Evolutionary conservation across 2,797 vertebrate species (phyloP).

Genomic region (Mus caroli): DNA sequence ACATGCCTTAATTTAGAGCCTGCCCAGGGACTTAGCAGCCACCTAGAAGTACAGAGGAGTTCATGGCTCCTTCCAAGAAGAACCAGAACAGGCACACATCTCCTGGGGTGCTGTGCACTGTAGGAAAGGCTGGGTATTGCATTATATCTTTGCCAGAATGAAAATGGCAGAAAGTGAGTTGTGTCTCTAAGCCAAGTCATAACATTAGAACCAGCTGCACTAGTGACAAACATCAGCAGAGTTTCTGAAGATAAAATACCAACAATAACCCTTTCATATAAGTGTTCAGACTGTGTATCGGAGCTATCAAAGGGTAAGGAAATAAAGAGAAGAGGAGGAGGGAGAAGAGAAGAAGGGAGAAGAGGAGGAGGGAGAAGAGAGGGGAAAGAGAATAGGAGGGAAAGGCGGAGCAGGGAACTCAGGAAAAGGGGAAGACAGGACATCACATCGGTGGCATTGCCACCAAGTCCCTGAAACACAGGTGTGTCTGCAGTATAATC

Average conservation of each 20-base stretch:
- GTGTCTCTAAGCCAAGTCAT: background rate
- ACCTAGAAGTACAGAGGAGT: background rate
- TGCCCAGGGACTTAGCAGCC: too few relatives aligned
- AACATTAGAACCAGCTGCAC: background rate
- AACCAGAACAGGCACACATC: background rate
- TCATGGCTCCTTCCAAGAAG: background rate
- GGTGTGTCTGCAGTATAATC: too few relatives aligned
- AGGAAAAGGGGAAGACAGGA: background rate
- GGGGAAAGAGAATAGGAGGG: too few relatives aligned
- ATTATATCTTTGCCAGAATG: background rate
- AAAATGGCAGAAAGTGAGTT: constrained; percentile 11
- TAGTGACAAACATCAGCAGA: constrained; percentile 46
- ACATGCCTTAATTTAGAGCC: background rate
- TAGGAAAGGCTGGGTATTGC: background rate
- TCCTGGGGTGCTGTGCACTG: background rate
- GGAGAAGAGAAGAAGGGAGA: fast-evolving
- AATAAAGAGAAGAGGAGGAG: fast-evolving
- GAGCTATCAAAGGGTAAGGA: background rate
- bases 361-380: too few relatives aligned
- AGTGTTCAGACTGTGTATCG: background rate
- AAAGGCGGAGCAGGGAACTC: background rate
- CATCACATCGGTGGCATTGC: too few relatives aligned
- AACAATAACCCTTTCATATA: constrained; percentile 25
- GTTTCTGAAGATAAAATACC: background rate
- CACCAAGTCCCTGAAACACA: background rate